A percentile compares a stretch with the other conserved stretches of the same genome.
Evolutionary conservation across 2,888 invertebrate species (phyloP).

Genomic region (Harpagoxenus sublaevis): DNA sequence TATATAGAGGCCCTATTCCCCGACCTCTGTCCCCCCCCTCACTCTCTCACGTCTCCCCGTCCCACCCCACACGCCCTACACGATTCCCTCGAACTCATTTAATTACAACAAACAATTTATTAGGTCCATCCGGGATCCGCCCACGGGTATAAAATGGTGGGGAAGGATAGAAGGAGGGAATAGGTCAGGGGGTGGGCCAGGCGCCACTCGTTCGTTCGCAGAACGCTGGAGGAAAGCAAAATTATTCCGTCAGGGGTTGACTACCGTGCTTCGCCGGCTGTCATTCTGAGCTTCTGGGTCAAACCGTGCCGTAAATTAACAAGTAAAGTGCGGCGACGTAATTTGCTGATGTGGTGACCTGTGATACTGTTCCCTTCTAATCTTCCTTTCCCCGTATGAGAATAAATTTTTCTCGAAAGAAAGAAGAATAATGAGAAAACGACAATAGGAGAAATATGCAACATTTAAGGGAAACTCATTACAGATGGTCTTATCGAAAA

Average conservation of each 20-base stretch:
- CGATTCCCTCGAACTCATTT: constrained; percentile 85
- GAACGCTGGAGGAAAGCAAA: constrained; percentile 68
- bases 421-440: not conserved
- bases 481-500: not conserved
- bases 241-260: constrained; percentile 55
- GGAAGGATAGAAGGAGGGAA: constrained; percentile 58
- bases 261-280: constrained; percentile 26
- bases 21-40: constrained; percentile 54
- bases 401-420: not conserved
- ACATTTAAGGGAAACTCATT: constrained; percentile 6
- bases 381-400: not conserved
- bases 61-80: constrained; percentile 81
- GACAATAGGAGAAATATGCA: not conserved
- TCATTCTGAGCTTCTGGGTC: constrained; percentile 52
- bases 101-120: constrained; percentile 86
- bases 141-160: constrained; percentile 75
- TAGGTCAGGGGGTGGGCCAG: constrained; percentile 43
- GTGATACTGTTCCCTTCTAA: not conserved
- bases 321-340: constrained; percentile 5
- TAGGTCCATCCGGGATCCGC: constrained; percentile 84
- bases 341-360: not conserved
- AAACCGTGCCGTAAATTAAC: constrained; percentile 39
- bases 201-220: constrained; percentile 58
- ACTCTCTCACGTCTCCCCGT: constrained; percentile 60
- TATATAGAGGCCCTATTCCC: constrained; percentile 76